Base-by-base conservation (phyloP, 2,113 vertebrate species). In the Menidia beryllina region DNA sequence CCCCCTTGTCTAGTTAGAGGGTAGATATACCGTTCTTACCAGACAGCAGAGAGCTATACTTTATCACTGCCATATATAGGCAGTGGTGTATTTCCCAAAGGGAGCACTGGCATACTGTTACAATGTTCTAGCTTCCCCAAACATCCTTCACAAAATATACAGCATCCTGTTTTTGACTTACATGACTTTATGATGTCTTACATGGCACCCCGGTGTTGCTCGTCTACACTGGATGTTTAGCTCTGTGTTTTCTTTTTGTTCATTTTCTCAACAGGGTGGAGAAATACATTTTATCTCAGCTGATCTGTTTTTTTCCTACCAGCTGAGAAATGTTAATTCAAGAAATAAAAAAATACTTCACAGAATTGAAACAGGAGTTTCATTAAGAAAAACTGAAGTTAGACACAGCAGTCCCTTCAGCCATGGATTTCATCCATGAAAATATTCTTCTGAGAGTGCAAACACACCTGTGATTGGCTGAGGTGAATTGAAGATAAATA, bases 401-500 rank as follows among this genome's bases (percentile, higher is more conserved):
- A 4, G 14, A 76, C 71, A 70, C 36, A 65, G 24, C 0, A 0
- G 7, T 6, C 49, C 5, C 38, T 49, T 50, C 23, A 39, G 60
- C 62, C 72, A 43, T 47, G 53, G 51, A 14, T 45, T 7, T 74
- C 2, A 21, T n/a, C 25, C n/a, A 1, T 11, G 3, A 73, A 63
- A 57, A 82, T 67, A 71, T 57, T 55, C 70, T 67, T 24, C 49
- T 47, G 57, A 69, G 72, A 25, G 61, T 6, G 58, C 75, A 84
- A 86, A 88, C 88, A 84, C 89, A 88, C 87, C 82, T 89, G 89
- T 27, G 77, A 87, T 85, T 81, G 72, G 82, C 86, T 81, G 73
- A 17, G 34, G 72, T 70, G 84, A 87, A 90, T 77, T 86, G 84
- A 55, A 75, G 86, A 78, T 81, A 87, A 87, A 89, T 86, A 85